Percentiles rank a stretch among this genome's conserved stretches.
Conservation (phyloP, 2,888 invertebrate species). For the Oscheius onirici region DNA sequence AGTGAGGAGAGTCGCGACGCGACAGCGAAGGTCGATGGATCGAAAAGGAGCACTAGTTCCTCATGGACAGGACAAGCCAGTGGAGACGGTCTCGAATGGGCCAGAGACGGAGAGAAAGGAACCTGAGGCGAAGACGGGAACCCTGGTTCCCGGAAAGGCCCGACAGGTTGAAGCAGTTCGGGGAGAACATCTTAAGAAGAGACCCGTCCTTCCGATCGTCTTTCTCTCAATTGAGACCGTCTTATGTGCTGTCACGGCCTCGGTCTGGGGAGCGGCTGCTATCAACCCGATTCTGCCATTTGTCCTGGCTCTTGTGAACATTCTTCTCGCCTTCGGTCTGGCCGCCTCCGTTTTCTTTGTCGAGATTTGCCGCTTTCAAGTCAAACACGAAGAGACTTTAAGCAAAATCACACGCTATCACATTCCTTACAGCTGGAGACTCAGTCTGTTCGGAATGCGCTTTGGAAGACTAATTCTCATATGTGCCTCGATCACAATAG, state of each 20-base stretch:
- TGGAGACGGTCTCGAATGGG: not conserved
- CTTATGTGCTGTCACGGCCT: slow-evolving; percentile 13
- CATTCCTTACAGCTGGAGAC: slow-evolving; percentile 40
- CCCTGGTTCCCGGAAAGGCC: slow-evolving; percentile 37
- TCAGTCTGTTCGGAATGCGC: slow-evolving; percentile 15
- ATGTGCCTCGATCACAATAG: slow-evolving; percentile 41
- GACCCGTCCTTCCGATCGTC: slow-evolving; percentile 31
- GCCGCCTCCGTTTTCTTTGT: slow-evolving; percentile 30
- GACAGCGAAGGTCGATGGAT: not conserved
- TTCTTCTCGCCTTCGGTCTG: slow-evolving; percentile 31
- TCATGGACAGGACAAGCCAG: not conserved
- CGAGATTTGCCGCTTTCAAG: slow-evolving; percentile 34
- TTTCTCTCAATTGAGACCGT: slow-evolving; percentile 23
- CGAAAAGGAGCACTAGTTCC: slow-evolving; percentile 31
- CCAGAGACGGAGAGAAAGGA: not conserved
- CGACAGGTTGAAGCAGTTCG: slow-evolving; percentile 36
- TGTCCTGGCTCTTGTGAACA: slow-evolving; percentile 36
- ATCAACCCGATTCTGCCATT: slow-evolving; percentile 31
- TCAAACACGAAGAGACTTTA: slow-evolving; percentile 27
- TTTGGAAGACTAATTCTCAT: slow-evolving; percentile 33
- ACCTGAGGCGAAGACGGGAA: no score
- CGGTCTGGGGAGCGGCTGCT: slow-evolving; percentile 14
- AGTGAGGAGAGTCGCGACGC: not conserved
- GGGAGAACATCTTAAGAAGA: slow-evolving; percentile 41
- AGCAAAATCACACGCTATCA: slow-evolving; percentile 21